A percentile compares a stretch with the other conserved stretches of the same genome.
These are phyloP conservation scores for Colletes latitarsis DNA, from an alignment of 1,140 invertebrate species.

Conservation along the genomic window DNA sequence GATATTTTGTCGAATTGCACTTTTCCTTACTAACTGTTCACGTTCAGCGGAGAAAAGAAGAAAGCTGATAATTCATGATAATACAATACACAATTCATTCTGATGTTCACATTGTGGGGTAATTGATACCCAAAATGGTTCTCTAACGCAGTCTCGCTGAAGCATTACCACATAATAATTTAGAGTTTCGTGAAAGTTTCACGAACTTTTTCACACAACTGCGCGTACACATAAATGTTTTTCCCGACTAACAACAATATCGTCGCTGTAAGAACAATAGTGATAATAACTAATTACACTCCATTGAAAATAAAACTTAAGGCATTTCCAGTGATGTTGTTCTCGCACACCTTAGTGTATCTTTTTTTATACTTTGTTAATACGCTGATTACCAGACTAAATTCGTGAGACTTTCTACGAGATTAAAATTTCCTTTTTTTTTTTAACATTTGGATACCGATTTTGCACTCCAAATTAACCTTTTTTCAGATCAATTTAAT, in stretches of 20 bases:
- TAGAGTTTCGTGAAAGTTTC: conserved; percentile 14
- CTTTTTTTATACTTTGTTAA: too few species aligned
- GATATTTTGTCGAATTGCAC: neutral
- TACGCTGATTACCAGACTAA: too few species aligned
- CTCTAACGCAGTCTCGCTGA: neutral
- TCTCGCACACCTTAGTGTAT: too few species aligned
- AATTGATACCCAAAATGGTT: conserved; percentile 2
- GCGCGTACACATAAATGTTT: neutral
- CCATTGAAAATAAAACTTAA: neutral
- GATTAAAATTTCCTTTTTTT: too few species aligned
- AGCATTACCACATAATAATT: conserved; percentile 8
- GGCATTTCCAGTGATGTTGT: neutral
- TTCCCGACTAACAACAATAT: neutral
- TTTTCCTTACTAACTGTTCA: neutral
- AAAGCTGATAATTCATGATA: conserved; percentile 6
- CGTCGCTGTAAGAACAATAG: neutral
- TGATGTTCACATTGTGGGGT: neutral
- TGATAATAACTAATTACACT: neutral
- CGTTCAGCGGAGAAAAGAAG: neutral
- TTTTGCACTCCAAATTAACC: too few species aligned
- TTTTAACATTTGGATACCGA: too few species aligned
- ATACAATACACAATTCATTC: conserved; percentile 7
- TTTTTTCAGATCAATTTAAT: too few species aligned
- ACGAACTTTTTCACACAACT: neutral
- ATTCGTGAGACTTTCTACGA: too few species aligned